Conservation (phyloP, 2,113 vertebrate genomes). For the Oreochromis tanganicae region DNA sequence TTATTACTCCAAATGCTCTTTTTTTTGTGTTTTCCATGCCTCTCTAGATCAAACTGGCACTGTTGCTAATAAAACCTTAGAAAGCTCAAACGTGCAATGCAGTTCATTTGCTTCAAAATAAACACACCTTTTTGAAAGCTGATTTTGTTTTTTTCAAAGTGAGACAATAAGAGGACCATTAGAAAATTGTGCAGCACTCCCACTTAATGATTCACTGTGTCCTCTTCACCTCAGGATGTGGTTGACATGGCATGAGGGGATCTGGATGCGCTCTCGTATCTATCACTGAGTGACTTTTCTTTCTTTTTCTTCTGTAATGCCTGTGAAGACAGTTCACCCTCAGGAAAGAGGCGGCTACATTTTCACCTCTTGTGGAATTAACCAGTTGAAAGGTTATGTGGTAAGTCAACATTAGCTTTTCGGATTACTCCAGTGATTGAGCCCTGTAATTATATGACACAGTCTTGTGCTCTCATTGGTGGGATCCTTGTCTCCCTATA, state of each 20-base stretch:
- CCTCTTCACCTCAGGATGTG: constrained; percentile 52
- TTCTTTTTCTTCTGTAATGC: constrained; percentile 46
- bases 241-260: constrained; percentile 49
- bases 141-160: neutral
- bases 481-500: constrained; percentile 10
- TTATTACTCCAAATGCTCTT: neutral
- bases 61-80: neutral
- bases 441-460: constrained; percentile 60
- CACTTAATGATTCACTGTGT: constrained; percentile 34
- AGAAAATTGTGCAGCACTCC: constrained; percentile 2
- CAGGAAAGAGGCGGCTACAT: constrained; percentile 59
- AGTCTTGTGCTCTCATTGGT: constrained; percentile 22
- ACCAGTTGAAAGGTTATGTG: constrained; percentile 70
- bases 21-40: neutral
- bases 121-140: neutral
- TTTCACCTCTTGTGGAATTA: constrained; percentile 68
- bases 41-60: neutral
- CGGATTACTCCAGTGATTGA: constrained; percentile 61
- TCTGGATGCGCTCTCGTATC: constrained; percentile 43
- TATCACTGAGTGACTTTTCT: constrained; percentile 54
- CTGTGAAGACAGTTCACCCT: constrained; percentile 67
- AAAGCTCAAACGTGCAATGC: neutral
- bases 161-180: neutral
- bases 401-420: constrained; percentile 72
- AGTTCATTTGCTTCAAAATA: neutral